These are phyloP conservation scores for Scaptomyza graminum DNA, from an alignment of 1,140 invertebrate genomes.

Conservation along the genomic window DNA sequence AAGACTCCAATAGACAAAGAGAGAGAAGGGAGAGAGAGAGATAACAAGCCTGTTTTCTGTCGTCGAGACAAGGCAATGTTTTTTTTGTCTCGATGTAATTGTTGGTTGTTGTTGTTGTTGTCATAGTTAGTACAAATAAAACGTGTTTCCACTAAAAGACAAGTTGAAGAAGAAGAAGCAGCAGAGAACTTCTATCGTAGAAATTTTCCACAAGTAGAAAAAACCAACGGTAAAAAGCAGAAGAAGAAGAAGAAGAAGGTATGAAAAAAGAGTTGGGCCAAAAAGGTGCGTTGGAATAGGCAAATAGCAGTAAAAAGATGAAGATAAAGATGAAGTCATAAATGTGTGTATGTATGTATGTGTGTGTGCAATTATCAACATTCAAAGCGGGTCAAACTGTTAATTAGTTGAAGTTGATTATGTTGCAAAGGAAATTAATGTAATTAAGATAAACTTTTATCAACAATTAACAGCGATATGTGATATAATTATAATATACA, in stretches of 20 bases:
- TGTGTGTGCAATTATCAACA: too few relatives aligned
- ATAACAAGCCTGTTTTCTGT: not conserved
- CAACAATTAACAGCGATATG: too few relatives aligned
- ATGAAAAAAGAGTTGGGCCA: not conserved
- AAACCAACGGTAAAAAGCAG: not conserved
- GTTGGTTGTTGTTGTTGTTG: not conserved
- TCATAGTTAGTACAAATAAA: conserved; percentile 1
- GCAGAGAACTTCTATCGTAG: too few relatives aligned
- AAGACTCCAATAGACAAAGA: not conserved
- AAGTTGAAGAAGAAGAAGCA: too few relatives aligned
- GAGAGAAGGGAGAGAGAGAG: not conserved
- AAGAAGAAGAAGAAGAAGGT: too few relatives aligned
- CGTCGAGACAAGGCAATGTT: not conserved
- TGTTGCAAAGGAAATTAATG: too few relatives aligned
- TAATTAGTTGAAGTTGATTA: too few relatives aligned
- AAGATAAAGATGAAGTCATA: conserved; percentile 1
- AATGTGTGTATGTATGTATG: not conserved
- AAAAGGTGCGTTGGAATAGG: not conserved
- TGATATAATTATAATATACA: too few relatives aligned
- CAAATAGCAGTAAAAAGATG: not conserved
- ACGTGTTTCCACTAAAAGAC: not conserved
- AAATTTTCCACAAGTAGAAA: not conserved
- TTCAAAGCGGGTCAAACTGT: too few relatives aligned
- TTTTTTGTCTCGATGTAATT: not conserved
- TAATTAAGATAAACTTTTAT: too few relatives aligned